Evolutionary conservation across 2,888 invertebrate genomes (phyloP).

Genomic region (Parascotia fuliginaria): DNA sequence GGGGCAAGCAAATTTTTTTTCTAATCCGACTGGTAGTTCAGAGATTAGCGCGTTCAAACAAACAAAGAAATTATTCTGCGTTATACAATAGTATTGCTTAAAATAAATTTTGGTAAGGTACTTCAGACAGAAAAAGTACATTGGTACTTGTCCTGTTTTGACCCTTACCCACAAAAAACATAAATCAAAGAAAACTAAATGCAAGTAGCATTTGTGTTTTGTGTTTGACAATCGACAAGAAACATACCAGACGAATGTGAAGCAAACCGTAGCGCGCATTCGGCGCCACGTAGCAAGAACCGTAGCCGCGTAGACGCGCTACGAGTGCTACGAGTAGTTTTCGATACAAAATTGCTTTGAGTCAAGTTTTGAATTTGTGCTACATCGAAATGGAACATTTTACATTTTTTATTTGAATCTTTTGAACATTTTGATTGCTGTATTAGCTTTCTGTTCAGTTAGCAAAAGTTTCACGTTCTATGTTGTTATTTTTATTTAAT

Average conservation of each 20-base stretch:
- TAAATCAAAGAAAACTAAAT: too few relatives aligned
- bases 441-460: constrained; percentile 19
- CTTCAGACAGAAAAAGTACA: too few relatives aligned
- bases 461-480: not conserved
- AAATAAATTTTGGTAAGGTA: too few relatives aligned
- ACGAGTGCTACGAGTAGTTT: constrained; percentile 45
- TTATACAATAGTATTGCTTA: too few relatives aligned
- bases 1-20: too few relatives aligned
- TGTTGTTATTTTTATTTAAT: not conserved
- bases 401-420: constrained; percentile 31
- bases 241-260: not conserved
- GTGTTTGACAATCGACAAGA: not conserved
- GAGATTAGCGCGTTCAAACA: too few relatives aligned
- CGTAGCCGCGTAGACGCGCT: constrained; percentile 44
- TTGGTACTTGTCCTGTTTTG: too few relatives aligned
- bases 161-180: too few relatives aligned
- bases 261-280: constrained; percentile 21
- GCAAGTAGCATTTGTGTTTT: too few relatives aligned
- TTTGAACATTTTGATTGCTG: constrained; percentile 34
- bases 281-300: constrained; percentile 33
- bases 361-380: constrained; percentile 35
- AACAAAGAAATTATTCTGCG: too few relatives aligned
- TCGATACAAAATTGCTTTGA: constrained; percentile 48
- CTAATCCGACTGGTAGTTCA: too few relatives aligned
- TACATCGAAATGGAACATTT: constrained; percentile 28